Conservation (phyloP, 1,140 invertebrate species). For the Lasaia peninsularis region DNA sequence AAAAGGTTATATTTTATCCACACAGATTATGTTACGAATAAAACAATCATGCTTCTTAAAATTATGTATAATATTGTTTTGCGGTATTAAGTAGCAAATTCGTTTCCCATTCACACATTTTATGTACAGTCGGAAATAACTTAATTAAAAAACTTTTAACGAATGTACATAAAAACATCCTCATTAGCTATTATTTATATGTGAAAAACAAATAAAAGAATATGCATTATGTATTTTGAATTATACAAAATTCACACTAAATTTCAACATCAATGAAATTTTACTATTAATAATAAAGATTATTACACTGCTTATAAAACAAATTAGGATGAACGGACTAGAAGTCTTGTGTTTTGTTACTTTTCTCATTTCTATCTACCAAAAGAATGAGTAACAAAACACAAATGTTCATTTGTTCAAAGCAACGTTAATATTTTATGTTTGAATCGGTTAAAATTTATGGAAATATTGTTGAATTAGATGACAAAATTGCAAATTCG, state of each 20-base stretch:
- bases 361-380: no score
- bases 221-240: not conserved
- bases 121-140: slow-evolving; percentile 2
- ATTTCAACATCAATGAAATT: not conserved
- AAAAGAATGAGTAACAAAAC: no score
- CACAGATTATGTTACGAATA: not conserved
- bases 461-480: no score
- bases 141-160: not conserved
- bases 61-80: slow-evolving; percentile 4
- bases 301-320: not conserved
- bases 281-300: not conserved
- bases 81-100: slow-evolving; percentile 5
- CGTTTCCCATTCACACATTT: not conserved
- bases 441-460: no score
- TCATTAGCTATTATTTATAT: not conserved
- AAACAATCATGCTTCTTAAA: slow-evolving; percentile 7
- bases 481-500: no score
- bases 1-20: not conserved
- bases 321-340: no score
- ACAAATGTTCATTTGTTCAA: no score
- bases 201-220: not conserved
- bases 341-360: no score
- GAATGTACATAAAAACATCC: not conserved
- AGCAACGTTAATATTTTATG: no score
- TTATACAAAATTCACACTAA: slow-evolving; percentile 1